Percentiles rank a stretch among this genome's conserved stretches.
These are phyloP conservation scores for Thymelicus acteon DNA, from an alignment of 2,888 invertebrate genomes.

Conservation along the genomic window DNA sequence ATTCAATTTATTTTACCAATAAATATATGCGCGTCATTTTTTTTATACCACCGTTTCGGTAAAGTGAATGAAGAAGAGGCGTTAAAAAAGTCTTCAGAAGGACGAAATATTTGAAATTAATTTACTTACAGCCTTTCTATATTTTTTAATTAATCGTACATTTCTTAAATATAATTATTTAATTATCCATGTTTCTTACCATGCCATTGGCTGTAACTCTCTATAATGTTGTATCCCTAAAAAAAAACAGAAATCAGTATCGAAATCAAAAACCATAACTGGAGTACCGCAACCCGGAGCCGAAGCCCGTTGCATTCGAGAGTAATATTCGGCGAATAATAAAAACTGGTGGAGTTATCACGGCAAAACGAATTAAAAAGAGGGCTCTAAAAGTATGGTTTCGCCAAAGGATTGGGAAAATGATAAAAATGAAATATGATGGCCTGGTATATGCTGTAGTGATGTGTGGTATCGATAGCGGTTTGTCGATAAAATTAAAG, in stretches of 20 bases:
- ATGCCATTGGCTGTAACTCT: no score
- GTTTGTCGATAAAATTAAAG: conserved; percentile 28
- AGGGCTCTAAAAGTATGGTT: conserved; percentile 69
- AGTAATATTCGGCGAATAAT: conserved; percentile 32
- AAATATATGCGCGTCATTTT: no score
- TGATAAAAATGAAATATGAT: conserved; percentile 80
- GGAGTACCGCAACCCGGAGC: background rate
- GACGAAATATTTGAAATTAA: no score
- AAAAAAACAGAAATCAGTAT: background rate
- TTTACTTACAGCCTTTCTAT: no score
- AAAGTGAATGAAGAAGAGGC: no score
- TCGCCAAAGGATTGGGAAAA: conserved; percentile 81
- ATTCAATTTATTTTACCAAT: no score
- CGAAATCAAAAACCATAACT: conserved; percentile 4
- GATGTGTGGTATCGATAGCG: conserved; percentile 38
- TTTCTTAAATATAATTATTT: no score
- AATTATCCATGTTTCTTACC: no score
- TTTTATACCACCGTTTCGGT: no score
- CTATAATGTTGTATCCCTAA: no score
- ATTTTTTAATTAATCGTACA: no score
- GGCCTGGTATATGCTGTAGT: conserved; percentile 56
- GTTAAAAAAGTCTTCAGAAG: no score
- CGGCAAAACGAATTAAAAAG: conserved; percentile 44
- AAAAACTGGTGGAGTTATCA: conserved; percentile 31
- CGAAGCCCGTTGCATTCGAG: background rate